Base-by-base conservation (phyloP, 2,113 vertebrate species). In the Sinocyclocheilus grahami region DNA sequence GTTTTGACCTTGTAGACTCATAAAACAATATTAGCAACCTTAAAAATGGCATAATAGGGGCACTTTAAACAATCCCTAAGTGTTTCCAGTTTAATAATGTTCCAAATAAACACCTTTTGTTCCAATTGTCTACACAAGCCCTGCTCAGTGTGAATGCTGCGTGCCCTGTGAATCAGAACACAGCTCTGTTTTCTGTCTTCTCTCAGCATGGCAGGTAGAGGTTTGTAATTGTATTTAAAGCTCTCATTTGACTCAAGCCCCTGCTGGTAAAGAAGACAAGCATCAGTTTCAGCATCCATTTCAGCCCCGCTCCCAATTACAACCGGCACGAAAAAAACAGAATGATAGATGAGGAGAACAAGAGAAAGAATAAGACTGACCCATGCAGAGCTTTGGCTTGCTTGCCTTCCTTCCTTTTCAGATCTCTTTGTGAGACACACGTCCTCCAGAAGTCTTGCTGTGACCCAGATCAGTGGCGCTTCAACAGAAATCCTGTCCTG, bases 401-500 rank as follows among this genome's bases (percentile, higher is more conserved):
- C 74, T 33, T 33, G 30, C 30, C 76, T 79, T 58, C 42, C 22
- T 69, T 63, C 77, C 65, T 79, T 24, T 79, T 74, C 78, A 51
- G 77, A 85, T 85, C 60, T 82, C 71, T 84, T 85, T 75, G 20
- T 78, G 62, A 60, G 42, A 42, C 33, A 48, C 33, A 22, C 76
- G 74, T 89, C 33, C 63, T 81, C 22, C 18, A 75, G 39, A 84
- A 67, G 37, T 82, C 71, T 87, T 13, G 33, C 60, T 72, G 71
- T 85, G 85, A 83, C 72, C 72, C 80, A 77, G 80, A 77, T 83
- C 80, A 77, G 75, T 82, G 30, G 55, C 14, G 71, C 30, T 75
- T 75, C 71, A 3, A 27, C 80, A 65, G 72, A 83, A 87, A 83
- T 78, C 86, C 80, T 83, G 71, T 69, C 86, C 79, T 78, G 20